A percentile compares a stretch with the other conserved stretches of the same genome.
These are phyloP conservation scores for Spinus pinus DNA, from an alignment of 2,797 vertebrate species.

Conservation along the genomic window DNA sequence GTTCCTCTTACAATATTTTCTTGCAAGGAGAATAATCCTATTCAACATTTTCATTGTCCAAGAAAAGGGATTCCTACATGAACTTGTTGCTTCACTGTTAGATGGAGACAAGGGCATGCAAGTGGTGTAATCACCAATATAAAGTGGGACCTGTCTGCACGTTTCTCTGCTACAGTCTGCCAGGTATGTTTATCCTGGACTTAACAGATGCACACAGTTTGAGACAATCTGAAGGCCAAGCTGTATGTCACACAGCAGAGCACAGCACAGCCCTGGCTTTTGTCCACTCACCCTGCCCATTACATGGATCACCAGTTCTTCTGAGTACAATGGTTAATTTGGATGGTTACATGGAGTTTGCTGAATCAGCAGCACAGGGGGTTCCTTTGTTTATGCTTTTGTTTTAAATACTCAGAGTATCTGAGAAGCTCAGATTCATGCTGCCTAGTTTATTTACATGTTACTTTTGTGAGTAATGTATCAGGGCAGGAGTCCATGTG, in stretches of 20 bases:
- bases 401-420: neutral
- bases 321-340: rapidly evolving
- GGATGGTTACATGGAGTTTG: too few species aligned
- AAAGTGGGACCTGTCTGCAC: rapidly evolving
- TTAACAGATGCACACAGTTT: rapidly evolving
- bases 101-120: neutral
- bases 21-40: neutral
- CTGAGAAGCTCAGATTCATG: neutral
- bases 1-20: neutral
- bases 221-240: neutral
- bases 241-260: neutral
- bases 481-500: neutral
- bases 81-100: neutral
- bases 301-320: neutral
- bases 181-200: neutral
- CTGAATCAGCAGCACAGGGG: neutral
- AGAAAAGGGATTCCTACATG: neutral
- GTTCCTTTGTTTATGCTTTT: neutral
- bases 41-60: neutral
- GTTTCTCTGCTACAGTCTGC: neutral
- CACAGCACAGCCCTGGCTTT: neutral
- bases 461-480: neutral
- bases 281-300: neutral
- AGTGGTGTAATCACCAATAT: rapidly evolving
- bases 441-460: neutral